Conservation (phyloP, 92 coral and sea anemone genomes). For the Plumapathes pennacea region DNA sequence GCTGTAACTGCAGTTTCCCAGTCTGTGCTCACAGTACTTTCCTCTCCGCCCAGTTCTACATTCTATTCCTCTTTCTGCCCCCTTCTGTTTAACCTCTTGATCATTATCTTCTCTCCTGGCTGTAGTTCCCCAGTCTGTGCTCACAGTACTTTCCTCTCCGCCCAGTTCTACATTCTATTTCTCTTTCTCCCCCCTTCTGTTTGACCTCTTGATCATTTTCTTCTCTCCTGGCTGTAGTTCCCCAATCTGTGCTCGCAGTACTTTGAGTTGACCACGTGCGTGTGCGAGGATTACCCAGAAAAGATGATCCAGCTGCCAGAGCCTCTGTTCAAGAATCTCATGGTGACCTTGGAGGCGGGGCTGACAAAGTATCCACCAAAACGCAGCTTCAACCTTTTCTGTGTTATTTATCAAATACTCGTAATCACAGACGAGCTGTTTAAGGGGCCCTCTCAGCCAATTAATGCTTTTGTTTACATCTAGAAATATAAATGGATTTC, state of each 20-base stretch:
- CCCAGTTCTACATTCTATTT: not conserved
- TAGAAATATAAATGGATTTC: too few species aligned
- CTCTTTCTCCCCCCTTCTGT: not conserved
- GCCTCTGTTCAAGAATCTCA: slow-evolving; percentile 82
- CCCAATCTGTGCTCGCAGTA: slow-evolving; percentile 84
- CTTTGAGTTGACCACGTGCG: slow-evolving; percentile 81
- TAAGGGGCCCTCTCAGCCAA: too few species aligned
- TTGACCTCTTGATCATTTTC: too few species aligned
- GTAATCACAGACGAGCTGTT: too few species aligned
- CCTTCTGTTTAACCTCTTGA: not conserved
- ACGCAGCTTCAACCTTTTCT: too few species aligned
- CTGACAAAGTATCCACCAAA: slow-evolving; percentile 94
- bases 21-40: too few species aligned
- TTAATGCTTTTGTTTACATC: too few species aligned
- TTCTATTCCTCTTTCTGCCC: not conserved
- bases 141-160: slow-evolving; percentile 64
- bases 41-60: too few species aligned
- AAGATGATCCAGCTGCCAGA: slow-evolving; percentile 75
- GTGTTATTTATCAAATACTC: too few species aligned
- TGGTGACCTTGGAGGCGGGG: slow-evolving; percentile 86
- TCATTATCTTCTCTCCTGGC: too few species aligned
- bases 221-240: slow-evolving; percentile 57
- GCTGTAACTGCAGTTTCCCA: too few species aligned
- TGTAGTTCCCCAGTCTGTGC: slow-evolving; percentile 45
- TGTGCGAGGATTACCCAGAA: slow-evolving; percentile 88